Percentiles rank a stretch among this genome's conserved stretches.
phyloP scores from a whole-genome alignment of 1,140 invertebrate genomes.

The Ceratina japonica region DNA sequence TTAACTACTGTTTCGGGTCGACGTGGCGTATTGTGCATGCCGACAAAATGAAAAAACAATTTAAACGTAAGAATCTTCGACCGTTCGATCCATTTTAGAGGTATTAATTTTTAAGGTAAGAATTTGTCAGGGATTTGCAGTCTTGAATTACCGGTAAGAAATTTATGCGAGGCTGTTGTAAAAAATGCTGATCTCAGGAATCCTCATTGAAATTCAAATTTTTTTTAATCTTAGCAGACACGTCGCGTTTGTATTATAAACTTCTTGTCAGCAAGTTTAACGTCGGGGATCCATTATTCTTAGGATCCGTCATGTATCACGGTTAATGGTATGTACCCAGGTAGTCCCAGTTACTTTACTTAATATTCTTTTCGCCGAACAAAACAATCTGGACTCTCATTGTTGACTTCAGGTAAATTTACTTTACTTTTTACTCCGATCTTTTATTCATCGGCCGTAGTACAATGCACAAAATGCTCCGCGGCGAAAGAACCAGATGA shows the following conservation, averaged over 20 bases:
- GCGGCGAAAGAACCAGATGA: too few relatives aligned
- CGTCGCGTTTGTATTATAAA: background rate
- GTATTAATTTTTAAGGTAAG: too few relatives aligned
- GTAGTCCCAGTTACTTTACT: background rate
- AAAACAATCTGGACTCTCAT: background rate
- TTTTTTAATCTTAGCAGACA: background rate
- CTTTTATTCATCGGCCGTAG: background rate
- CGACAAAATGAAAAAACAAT: too few relatives aligned
- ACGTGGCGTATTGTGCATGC: too few relatives aligned
- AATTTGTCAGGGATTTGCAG: too few relatives aligned
- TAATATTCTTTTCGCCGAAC: background rate
- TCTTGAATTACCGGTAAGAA: too few relatives aligned
- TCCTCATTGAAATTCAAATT: background rate
- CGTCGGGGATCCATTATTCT: background rate
- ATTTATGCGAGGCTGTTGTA: too few relatives aligned
- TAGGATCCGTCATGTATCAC: background rate
- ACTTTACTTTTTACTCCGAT: background rate
- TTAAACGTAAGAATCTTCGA: too few relatives aligned
- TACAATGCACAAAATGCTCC: too few relatives aligned
- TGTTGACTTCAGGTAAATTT: background rate
- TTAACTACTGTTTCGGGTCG: too few relatives aligned
- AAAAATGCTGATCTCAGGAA: background rate
- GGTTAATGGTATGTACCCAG: too few relatives aligned
- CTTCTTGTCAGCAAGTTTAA: background rate
- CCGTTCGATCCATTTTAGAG: too few relatives aligned